Evolutionary conservation across 2,888 invertebrate species (phyloP), one percentile per base, ranked within the genome.

Genomic region (Notodonta ziczac): DNA sequence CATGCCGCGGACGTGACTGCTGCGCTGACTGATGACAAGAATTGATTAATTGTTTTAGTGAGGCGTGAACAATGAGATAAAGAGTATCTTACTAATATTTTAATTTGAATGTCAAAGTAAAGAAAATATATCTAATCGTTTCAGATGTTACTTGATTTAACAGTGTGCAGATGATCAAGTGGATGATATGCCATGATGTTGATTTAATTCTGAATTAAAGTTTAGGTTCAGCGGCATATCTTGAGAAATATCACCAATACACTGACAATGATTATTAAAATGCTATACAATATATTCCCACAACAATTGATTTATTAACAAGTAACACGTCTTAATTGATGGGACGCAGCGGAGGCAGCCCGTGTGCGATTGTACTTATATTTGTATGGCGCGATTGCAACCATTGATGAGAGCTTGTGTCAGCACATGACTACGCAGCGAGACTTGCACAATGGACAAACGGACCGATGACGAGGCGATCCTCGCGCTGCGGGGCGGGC

Each of bases 291-390:
- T 52, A n/a, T 10, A 9, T 6, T 16, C 52, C 5, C 50, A 16
- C 16, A 52, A 52, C 52, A 52, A 52, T 52, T 16, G 24, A 12
- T 12, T 52, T 52, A 52, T 52, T 52, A 52, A 52, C 52, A 52
- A 52, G n/a, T 24, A 8, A 32, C 32, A 32, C 14, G 51, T 52
- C 32, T 24, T 13, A 12, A 52, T 32, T 52, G 52, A 52, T 13
- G 51, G 10, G 24, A 51, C 32, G 52, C 16, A 35, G 13, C 16
- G 35, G 6, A 35, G 35, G 6, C 35, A 5, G 35, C 35, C 35
- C 35, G 35, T 52, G 32, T 13, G 52, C 52, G 52, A 52, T 52
- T 52, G 50, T 46, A 46, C 46, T 46, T 46, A 46, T 46, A n/a
- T 46, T 46, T 46, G 46, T 46, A 46, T 46, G 46, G 13, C 13